A percentile compares a stretch with the other conserved stretches of the same genome.
phyloP scores from a whole-genome alignment of 1,140 invertebrate species.

The Lordiphosa mommai region DNA sequence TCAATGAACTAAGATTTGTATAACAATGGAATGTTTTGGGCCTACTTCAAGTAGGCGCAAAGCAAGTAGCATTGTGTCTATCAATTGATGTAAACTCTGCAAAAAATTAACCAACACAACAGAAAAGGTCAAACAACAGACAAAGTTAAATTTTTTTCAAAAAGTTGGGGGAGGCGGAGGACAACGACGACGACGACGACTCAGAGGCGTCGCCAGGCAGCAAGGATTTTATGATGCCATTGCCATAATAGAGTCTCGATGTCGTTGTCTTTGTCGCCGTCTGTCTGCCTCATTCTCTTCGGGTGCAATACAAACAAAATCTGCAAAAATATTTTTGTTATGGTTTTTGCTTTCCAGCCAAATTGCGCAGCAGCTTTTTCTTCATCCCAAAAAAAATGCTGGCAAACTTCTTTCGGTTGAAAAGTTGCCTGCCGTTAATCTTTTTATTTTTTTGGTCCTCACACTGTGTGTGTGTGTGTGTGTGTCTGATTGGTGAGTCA shows the following conservation, averaged over 20 bases:
- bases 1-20: conserved; percentile 24
- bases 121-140: conserved; percentile 60
- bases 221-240: conserved; percentile 67
- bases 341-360: conserved; percentile 27
- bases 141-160: conserved; percentile 12
- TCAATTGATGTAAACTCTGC: conserved; percentile 31
- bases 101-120: conserved; percentile 51
- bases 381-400: background rate
- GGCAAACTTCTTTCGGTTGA: conserved; percentile 25
- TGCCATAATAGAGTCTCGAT: conserved; percentile 25
- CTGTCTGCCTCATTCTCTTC: conserved; percentile 29
- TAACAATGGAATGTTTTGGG: background rate
- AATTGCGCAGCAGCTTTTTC: conserved; percentile 52
- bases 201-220: conserved; percentile 28
- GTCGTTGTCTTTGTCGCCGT: conserved; percentile 50
- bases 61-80: conserved; percentile 31
- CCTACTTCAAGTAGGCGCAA: conserved; percentile 30
- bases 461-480: conserved; percentile 3
- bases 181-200: conserved; percentile 12
- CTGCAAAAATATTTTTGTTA: conserved; percentile 57
- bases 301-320: background rate
- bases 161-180: conserved; percentile 30
- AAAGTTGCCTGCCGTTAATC: conserved; percentile 41
- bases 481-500: conserved; percentile 34
- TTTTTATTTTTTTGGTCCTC: conserved; percentile 4